phyloP scores from a whole-genome alignment of 2,888 invertebrate species.

The Hanleya hanleyi region DNA sequence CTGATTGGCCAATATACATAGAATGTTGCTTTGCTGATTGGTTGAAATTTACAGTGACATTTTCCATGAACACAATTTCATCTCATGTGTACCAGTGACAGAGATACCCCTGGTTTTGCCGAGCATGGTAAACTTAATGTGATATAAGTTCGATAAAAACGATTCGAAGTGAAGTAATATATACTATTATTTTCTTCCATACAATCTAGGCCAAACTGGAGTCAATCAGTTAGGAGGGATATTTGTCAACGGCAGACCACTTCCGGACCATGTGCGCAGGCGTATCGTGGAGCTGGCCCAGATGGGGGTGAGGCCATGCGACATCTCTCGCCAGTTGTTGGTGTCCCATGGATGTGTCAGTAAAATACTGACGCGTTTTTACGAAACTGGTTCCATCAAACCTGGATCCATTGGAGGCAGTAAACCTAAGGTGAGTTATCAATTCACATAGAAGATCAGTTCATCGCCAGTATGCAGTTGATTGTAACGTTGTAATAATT shows the following conservation, averaged over 20 bases:
- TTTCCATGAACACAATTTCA: too few species aligned
- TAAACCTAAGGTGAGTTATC: conserved; percentile 87
- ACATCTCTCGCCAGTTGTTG: conserved; percentile 94
- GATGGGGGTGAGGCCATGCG: conserved; percentile 95
- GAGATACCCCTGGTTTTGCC: too few species aligned
- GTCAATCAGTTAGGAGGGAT: conserved; percentile 98
- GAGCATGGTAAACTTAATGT: too few species aligned
- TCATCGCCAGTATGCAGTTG: too few species aligned
- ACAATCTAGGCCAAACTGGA: conserved; percentile 77
- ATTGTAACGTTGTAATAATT: too few species aligned
- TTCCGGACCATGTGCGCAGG: conserved; percentile 94
- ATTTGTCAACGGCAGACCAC: conserved; percentile 97
- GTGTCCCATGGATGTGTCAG: conserved; percentile 98
- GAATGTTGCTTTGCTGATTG: too few species aligned
- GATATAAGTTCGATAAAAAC: too few species aligned
- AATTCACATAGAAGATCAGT: too few species aligned
- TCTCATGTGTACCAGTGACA: too few species aligned
- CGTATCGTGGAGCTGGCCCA: conserved; percentile 95
- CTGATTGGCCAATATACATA: too few species aligned
- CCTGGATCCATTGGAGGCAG: conserved; percentile 96
- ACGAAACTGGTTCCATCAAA: conserved; percentile 96
- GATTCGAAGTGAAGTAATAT: too few species aligned
- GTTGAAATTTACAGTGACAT: too few species aligned
- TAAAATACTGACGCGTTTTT: conserved; percentile 96
- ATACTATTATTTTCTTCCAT: neutral